Evolutionary conservation across 2,113 vertebrate species (phyloP), one percentile per base, ranked within the genome.

Genomic region (Piaya cayana): DNA sequence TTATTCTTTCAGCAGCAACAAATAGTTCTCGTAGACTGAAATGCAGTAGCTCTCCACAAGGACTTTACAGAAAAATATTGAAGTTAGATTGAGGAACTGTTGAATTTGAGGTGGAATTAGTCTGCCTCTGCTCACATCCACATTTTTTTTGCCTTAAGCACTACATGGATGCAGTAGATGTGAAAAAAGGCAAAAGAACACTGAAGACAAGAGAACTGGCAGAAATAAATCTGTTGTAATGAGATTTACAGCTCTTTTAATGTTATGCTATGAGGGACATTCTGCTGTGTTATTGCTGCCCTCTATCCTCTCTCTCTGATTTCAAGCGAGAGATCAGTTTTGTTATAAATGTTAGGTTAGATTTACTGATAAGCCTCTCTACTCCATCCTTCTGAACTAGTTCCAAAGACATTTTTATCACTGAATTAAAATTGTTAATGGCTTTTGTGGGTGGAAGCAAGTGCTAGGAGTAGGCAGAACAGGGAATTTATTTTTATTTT

Each of bases 1-100:
- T 56, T 95, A 88, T 79, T 96, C 43, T 32, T 95, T 95, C 74
- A 67, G 76, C 25, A 88, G 88, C 81, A 95, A 55, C 59, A 96
- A 95, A 96, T 47, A 68, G 68, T 77, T 92, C 29, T 91, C 0
- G 0, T 20, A 82, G 53, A n/a, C 36, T 70, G 84, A 85, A 90
- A 90, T 92, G 95, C 82, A 92, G 60, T 71, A 84, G 64, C 43
- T 90, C 84, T 86, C 67, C 79, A 30, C 55, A 83, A 94, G 59
- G 82, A 74, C 69, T 85, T 93, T 15, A 64, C 21, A 93, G 82
- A 69, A 92, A 93, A 93, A 95, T 76, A 82, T 34, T 80, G 64
- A 58, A 94, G 64, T 58, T 84, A 84, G 30, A 69, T 3, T 80
- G 88, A 94, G 88, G 71, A 91, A 80, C 26, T 90, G 62, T 74